Percentiles rank a stretch among this genome's conserved stretches.
Evolutionary conservation across 30 jellyfish, hydroid and myxozoan genomes (phyloP).

Genomic region (Hydractinia symbiolongicarpus): DNA sequence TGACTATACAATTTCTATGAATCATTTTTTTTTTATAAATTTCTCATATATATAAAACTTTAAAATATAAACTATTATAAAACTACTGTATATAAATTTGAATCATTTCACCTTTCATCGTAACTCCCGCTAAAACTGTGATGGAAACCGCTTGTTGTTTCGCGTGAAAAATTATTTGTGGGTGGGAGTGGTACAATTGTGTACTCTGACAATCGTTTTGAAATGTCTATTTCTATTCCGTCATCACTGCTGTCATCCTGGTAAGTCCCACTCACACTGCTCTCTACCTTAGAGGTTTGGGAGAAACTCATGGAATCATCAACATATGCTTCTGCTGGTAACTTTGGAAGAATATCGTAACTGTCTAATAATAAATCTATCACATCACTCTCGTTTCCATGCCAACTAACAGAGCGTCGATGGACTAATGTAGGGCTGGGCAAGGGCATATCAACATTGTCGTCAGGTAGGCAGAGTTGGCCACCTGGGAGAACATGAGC

Average conservation of each 20-base stretch:
- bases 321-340: slow-evolving; percentile 13
- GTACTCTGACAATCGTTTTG: slow-evolving; percentile 20
- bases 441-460: not conserved
- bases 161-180: not conserved
- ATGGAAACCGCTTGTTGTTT: slow-evolving; percentile 24
- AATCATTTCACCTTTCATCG: not conserved
- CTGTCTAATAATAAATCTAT: slow-evolving; percentile 69
- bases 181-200: slow-evolving; percentile 17
- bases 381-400: slow-evolving; percentile 70
- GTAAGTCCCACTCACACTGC: slow-evolving; percentile 9
- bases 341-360: slow-evolving; percentile 61
- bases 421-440: slow-evolving; percentile 3
- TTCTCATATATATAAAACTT: too few species aligned
- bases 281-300: slow-evolving; percentile 33
- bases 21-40: too few species aligned
- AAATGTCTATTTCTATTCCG: slow-evolving; percentile 62
- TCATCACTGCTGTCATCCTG: slow-evolving; percentile 71
- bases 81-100: not conserved
- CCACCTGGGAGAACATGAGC: slow-evolving; percentile 97
- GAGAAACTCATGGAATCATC: slow-evolving; percentile 56
- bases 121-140: slow-evolving; percentile 36
- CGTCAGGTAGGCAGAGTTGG: slow-evolving; percentile 70
- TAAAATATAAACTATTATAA: not conserved
- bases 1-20: too few species aligned
- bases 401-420: slow-evolving; percentile 86